A percentile compares a stretch with the other conserved stretches of the same genome.
These are phyloP conservation scores for Nomada flava DNA, from an alignment of 2,888 invertebrate species.

Conservation along the genomic window DNA sequence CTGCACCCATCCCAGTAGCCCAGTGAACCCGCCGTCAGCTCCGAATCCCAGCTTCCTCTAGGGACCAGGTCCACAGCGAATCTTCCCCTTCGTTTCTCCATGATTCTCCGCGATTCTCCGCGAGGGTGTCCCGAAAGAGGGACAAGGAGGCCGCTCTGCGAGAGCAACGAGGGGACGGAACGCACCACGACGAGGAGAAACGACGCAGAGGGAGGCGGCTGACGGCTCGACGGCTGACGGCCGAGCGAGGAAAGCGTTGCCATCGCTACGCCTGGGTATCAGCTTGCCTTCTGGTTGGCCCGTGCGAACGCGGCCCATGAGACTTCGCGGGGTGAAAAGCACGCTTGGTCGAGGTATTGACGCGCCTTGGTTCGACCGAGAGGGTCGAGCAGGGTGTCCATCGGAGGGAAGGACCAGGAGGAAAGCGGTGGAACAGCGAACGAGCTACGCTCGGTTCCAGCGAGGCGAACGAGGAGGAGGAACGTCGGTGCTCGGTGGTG, in stretches of 20 bases:
- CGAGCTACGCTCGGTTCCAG: not conserved
- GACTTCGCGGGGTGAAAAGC: conserved; percentile 57
- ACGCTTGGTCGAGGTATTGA: conserved; percentile 58
- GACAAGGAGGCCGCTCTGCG: not conserved
- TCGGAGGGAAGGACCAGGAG: conserved; percentile 1
- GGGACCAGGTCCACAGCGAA: conserved; percentile 22
- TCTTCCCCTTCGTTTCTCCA: not conserved
- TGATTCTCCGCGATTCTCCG: conserved; percentile 18
- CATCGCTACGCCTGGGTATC: conserved; percentile 83
- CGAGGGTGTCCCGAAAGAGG: conserved; percentile 24
- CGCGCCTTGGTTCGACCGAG: conserved; percentile 56
- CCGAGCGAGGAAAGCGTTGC: conserved; percentile 78
- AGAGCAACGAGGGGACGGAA: not conserved
- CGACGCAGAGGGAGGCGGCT: conserved; percentile 3
- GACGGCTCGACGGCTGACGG: conserved; percentile 37
- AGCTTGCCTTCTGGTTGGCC: conserved; percentile 82
- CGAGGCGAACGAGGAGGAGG: not conserved
- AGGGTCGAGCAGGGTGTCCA: conserved; percentile 15
- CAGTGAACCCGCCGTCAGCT: conserved; percentile 36
- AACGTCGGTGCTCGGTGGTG: not conserved
- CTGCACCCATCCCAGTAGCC: conserved; percentile 44
- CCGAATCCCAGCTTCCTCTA: conserved; percentile 6
- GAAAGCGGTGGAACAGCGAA: not conserved
- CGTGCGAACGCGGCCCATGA: conserved; percentile 65
- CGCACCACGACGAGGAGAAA: not conserved